Base-by-base conservation (phyloP, 2,888 invertebrate genomes). In the Scaptomyza parva region DNA sequence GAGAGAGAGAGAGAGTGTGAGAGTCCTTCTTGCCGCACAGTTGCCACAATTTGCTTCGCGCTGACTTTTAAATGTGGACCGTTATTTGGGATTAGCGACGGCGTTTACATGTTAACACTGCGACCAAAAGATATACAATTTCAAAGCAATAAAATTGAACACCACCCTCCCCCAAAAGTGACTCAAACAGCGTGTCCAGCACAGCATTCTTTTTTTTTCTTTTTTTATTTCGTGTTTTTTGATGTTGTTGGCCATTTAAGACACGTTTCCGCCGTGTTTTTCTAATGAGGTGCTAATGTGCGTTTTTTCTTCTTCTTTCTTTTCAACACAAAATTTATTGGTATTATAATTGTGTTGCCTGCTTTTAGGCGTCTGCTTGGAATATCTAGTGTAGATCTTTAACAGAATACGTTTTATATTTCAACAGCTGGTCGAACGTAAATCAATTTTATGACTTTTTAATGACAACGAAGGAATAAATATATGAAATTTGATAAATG, bases 381-480 rank as follows among this genome's bases (percentile, higher is more conserved):
- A 51, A 72, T 53, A 57, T 63, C 61, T 26, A 33, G 17, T 33
- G 12, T 24, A 35, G 33, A 47, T 52, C 33, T 43, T 17, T 30
- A 7, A 7, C 2, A 14, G 35, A 58, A 11, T 52, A 70, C 33
- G 5, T 35, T 45, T 17, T 12, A 82, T 79, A 82, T 79, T 60
- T 40, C 65, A 78, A 72, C 85, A 86, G 72, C 82, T 66, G 28
- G 18, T 14, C 18, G 17, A 37, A 57, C 67, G 75, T 86, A 86
- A 86, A 86, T 86, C 87, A 86, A 67, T 65, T 52, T 72, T 68
- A 85, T 85, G 81, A 76, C 63, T 78, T 85, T 86, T 70, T 73
- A 86, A 87, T 85, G 76, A 70, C 80, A 40, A 33, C 74, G 2
- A 14, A 35, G 6, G 8, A 37, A 7, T 14, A 35, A 55, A 24